Base-by-base conservation (phyloP, 2,113 vertebrate species). In the Cygnus atratus region DNA sequence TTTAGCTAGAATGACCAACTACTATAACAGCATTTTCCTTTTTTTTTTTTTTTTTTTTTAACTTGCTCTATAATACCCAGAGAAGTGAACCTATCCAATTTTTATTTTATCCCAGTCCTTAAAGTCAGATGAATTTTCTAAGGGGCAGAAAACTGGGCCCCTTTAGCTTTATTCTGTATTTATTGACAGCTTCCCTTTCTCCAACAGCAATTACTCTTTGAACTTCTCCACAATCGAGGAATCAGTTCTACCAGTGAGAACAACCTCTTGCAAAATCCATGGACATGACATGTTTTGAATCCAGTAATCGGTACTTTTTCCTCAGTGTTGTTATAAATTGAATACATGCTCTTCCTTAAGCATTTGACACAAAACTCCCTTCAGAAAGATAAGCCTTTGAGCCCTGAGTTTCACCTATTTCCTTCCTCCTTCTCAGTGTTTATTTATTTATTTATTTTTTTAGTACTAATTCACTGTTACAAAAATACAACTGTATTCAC, bases 181-280 rank as follows among this genome's bases (percentile, higher is more conserved):
- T 43, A 62, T 78, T 87, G 77, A 57, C 65, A 91, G 13, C 11
- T 81, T 84, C 50, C 3, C 19, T 77, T 74, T 85, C 91, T 66
- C 59, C 73, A 48, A 89, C 39, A 87, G 54, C 63, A 92, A 91
- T 80, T 94, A 70, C n/a, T 77, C 22, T 65, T 91, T 87, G 62
- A 81, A 89, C 29, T 58, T 84, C 25, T 74, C 61, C 74, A 66
- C 22, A 87, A 19, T 3, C 67, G 44, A 81, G 63, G 35, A 91
- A 86, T 80, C 39, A 2, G 5, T 76, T 80, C 39, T 52, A 61
- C 14, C n/a, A 65, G 48, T 54, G 55, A 84, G n/a, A 91, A 33
- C 35, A 84, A 52, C 5, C 26, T 84, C 39, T 70, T 87, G 39
- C 12, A 52, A 74, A 94, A 87, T 58, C 22, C 3, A 9, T 61